A percentile compares a stretch with the other conserved stretches of the same genome.
Evolutionary conservation across 1,140 invertebrate genomes (phyloP).

Genomic region (Heliconius hewitsoni): DNA sequence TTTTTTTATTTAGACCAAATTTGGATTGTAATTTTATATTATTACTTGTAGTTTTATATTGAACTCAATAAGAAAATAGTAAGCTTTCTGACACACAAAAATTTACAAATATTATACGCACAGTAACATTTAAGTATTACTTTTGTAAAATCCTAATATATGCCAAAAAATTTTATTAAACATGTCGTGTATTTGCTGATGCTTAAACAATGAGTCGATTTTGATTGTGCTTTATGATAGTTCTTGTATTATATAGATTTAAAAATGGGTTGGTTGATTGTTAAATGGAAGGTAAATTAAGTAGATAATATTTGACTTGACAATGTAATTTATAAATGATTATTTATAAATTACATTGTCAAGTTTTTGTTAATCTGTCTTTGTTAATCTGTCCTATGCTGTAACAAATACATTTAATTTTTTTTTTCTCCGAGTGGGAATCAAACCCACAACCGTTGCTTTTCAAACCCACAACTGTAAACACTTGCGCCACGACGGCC

Average conservation of each 20-base stretch:
- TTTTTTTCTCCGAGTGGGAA: too few relatives aligned
- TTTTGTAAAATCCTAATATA: background rate
- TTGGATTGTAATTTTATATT: background rate
- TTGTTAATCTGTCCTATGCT: background rate
- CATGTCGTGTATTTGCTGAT: background rate
- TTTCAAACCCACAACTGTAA: too few relatives aligned
- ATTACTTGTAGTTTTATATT: background rate
- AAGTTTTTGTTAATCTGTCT: too few relatives aligned
- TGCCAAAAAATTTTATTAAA: conserved; percentile 4
- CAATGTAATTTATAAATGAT: background rate
- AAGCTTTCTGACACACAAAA: background rate
- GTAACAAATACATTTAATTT: too few relatives aligned
- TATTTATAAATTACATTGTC: too few relatives aligned
- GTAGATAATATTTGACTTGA: background rate
- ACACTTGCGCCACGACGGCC: too few relatives aligned
- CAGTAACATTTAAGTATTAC: background rate
- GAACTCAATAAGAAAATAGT: too few relatives aligned
- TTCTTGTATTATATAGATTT: background rate
- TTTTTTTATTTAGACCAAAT: background rate
- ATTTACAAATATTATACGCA: background rate
- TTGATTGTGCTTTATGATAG: conserved; percentile 6
- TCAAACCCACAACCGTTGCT: too few relatives aligned
- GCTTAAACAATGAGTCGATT: background rate
- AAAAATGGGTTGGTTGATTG: background rate
- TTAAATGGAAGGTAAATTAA: background rate